phyloP scores from a whole-genome alignment of 1,140 invertebrate genomes.

The Bombus impatiens region DNA sequence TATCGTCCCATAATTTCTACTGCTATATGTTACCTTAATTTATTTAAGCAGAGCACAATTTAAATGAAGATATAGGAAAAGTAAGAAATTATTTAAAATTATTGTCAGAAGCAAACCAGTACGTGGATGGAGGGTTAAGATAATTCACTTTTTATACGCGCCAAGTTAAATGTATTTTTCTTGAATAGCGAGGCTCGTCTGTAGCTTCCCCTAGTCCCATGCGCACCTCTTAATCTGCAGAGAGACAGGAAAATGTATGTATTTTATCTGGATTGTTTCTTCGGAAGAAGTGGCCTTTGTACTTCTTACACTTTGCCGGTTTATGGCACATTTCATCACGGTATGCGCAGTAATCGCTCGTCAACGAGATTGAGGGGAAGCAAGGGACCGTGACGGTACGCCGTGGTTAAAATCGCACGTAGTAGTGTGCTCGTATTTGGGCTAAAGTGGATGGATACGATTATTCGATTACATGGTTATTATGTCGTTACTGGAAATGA shows the following conservation, averaged over 20 bases:
- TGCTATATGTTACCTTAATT: too few relatives aligned
- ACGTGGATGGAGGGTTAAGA: too few relatives aligned
- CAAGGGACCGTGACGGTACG: background rate
- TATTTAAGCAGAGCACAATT: too few relatives aligned
- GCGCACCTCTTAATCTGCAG: too few relatives aligned
- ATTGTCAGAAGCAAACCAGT: too few relatives aligned
- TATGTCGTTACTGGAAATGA: constrained; percentile 8
- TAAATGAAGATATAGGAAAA: too few relatives aligned
- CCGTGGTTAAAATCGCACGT: constrained; percentile 8
- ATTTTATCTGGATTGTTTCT: background rate
- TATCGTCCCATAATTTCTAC: too few relatives aligned
- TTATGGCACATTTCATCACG: background rate
- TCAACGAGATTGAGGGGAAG: constrained; percentile 11
- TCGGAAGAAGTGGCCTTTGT: background rate
- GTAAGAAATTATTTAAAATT: too few relatives aligned
- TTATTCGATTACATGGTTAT: constrained; percentile 26
- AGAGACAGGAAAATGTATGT: background rate
- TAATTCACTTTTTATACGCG: too few relatives aligned
- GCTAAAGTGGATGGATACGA: constrained; percentile 4
- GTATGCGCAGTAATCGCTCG: background rate
- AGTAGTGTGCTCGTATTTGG: constrained; percentile 2
- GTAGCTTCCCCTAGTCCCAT: too few relatives aligned
- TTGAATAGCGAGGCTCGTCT: too few relatives aligned
- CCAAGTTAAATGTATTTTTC: too few relatives aligned
- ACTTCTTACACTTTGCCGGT: background rate